Percentiles rank a stretch among this genome's conserved stretches.
These are phyloP conservation scores for Corbicula japonica DNA, from an alignment of 2,888 invertebrate genomes.

Conservation along the genomic window DNA sequence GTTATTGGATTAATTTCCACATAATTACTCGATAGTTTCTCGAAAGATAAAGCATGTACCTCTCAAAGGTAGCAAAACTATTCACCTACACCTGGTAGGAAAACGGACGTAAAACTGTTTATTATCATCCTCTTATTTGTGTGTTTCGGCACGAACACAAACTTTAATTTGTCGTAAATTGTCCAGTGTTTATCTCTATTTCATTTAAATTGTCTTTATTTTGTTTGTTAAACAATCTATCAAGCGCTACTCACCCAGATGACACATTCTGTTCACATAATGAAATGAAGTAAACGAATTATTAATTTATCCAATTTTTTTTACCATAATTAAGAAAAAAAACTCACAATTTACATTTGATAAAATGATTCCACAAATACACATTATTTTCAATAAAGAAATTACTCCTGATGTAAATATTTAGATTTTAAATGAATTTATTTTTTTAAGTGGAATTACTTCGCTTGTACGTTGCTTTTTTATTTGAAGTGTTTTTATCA, in stretches of 20 bases:
- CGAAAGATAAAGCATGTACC: conserved; percentile 67
- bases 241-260: too few species aligned
- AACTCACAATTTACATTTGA: too few species aligned
- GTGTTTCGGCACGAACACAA: conserved; percentile 29
- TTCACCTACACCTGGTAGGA: conserved; percentile 41
- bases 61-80: conserved; percentile 50
- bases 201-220: conserved; percentile 7
- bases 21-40: conserved; percentile 73
- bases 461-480: neutral
- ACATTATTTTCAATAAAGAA: too few species aligned
- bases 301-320: too few species aligned
- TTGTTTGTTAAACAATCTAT: too few species aligned
- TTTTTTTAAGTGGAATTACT: conserved; percentile 1
- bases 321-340: too few species aligned
- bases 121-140: conserved; percentile 37
- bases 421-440: too few species aligned
- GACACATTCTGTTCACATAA: too few species aligned
- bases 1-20: conserved; percentile 68
- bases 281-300: too few species aligned
- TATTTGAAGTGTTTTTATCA: neutral
- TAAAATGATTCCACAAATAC: too few species aligned
- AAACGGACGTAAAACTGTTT: conserved; percentile 10
- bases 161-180: conserved; percentile 41
- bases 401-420: too few species aligned
- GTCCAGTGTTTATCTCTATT: conserved; percentile 33